Conservation (phyloP, 2,888 invertebrate species). For the Ochlodes sylvanus region DNA sequence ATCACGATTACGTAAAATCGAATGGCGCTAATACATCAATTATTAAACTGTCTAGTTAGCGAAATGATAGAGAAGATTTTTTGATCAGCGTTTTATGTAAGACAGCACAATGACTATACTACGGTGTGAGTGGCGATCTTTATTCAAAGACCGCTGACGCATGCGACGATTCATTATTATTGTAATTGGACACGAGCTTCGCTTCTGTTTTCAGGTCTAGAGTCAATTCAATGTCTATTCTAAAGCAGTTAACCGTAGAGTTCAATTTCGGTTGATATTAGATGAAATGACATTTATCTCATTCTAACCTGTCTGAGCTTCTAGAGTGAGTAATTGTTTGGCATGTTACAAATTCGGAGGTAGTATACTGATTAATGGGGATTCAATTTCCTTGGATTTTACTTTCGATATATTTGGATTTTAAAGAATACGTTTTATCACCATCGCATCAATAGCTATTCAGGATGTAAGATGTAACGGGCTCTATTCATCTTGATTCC, state of each 20-base stretch:
- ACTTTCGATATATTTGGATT: background rate
- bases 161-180: constrained; percentile 67
- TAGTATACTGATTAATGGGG: constrained; percentile 26
- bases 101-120: constrained; percentile 38
- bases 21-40: constrained; percentile 19
- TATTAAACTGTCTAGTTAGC: constrained; percentile 26
- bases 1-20: constrained; percentile 15
- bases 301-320: constrained; percentile 44
- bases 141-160: constrained; percentile 55
- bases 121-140: constrained; percentile 54
- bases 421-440: background rate
- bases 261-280: constrained; percentile 40
- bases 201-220: constrained; percentile 53
- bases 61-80: constrained; percentile 23
- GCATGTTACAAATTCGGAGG: constrained; percentile 36
- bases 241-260: constrained; percentile 40
- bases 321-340: constrained; percentile 49
- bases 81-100: constrained; percentile 29
- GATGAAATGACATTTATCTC: constrained; percentile 27
- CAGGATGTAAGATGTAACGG: too few relatives aligned
- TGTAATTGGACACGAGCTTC: constrained; percentile 69
- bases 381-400: constrained; percentile 12
- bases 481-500: too few relatives aligned
- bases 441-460: background rate
- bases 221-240: constrained; percentile 1